Base-by-base conservation (phyloP, 2,113 vertebrate genomes). In the Rhagologus leucostigma region DNA sequence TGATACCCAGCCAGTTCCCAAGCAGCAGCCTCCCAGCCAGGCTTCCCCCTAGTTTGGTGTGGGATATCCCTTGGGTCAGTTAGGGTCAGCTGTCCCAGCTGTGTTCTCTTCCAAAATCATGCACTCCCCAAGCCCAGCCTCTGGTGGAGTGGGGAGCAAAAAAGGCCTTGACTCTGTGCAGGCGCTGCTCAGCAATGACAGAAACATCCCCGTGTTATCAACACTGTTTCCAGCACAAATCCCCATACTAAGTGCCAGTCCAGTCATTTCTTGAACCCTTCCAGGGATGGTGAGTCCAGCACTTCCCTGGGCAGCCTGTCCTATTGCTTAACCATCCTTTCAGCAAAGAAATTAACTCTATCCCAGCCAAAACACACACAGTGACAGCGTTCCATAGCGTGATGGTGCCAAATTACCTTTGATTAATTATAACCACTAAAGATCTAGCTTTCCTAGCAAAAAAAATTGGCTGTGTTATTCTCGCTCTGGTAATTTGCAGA, bases 351-450 rank as follows among this genome's bases (percentile, higher is more conserved):
- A 68, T 73, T 27, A 26, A 67, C 46, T 50, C 26, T 27, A 30
- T 11, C 20, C 14, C 27, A 77, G 16, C 11, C 52, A 44, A 81
- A 81, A 67, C 11, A 44, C 26, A 19, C 14, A 60, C 14, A 49
- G 27, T n/a, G 52, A 26, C 69, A 90, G 84, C 81, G 52, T 63
- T 84, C 91, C 65, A 47, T 49, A 88, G 94, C 42, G 37, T 39
- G 33, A 86, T 67, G 11, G 30, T 78, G 83, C 83, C 79, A 87
- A 87, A 85, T 87, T 81, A 84, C 39, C 10, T 91, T 95, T 89
- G 67, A 77, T 82, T 94, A 95, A 96, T 74, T 82, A 39, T 37
- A 91, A 84, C 53, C 52, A 90, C 35, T 77, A 87, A 86, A 83
- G 74, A 92, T 44, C 39, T 82, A 63, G 17, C 16, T 95, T 82